Base-by-base conservation (phyloP, 2,888 invertebrate genomes). In the Junonia oenone region DNA sequence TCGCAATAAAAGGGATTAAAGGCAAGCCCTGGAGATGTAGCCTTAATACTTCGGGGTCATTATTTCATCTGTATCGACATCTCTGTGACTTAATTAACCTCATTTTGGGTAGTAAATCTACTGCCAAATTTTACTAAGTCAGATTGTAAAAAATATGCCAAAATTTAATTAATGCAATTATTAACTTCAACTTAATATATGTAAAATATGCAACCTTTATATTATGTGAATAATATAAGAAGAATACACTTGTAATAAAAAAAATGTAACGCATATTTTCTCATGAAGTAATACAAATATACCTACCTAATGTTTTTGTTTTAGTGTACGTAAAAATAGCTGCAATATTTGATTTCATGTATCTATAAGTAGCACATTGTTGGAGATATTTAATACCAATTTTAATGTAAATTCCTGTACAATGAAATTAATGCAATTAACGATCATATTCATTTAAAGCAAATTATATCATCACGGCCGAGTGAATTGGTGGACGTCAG, bases 1-100 rank as follows among this genome's bases (percentile, higher is more conserved):
- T 63, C 50, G 62, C 61, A 65, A 64, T 68, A 64, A 67, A 68
- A 64, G 61, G 62, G 63, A 65, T 66, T 63, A 63, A 63, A 46
- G 43, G 35, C 51, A 46, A 52, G 43, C 50, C 46, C 29, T 38
- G 47, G 31, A 56, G 49, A 50, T 52, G 49, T 56, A 49, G 27
- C n/a, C 40, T 8, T 40, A 38, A 52, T 45, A 48, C 45, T 48
- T 26, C 31, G 46, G 43, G 47, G 48, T 54, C 54, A 43, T 43
- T 14, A 46, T 29, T 17, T 46, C 13, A 31, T 49, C 19, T 37
- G 14, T 19, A 37, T 22, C 22, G 15, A 49, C 37, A 37, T 48
- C 17, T 11, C 15, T 40, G 8, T 43, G 43, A 26, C 13, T n/a
- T 13, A 43, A 26, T 22, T 26, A 43, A 43, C 22, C n/a, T n/a